Base-by-base conservation (phyloP, 2,113 vertebrate species). In the Anhinga anhinga region DNA sequence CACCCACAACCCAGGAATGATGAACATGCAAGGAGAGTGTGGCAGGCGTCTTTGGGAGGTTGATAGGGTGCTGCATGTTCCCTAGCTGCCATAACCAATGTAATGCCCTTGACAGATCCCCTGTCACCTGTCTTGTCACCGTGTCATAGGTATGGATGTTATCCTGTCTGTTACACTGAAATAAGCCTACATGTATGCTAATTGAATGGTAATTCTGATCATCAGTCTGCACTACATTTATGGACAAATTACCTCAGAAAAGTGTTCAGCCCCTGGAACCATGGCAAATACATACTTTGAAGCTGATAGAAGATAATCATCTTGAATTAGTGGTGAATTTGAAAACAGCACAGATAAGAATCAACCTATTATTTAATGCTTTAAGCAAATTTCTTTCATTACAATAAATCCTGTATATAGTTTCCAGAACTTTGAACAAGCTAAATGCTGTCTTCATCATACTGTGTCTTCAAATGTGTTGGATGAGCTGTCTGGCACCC, bases 211-310 rank as follows among this genome's bases (percentile, higher is more conserved):
- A 29, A 62, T 77, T 89, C 25, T 86, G 22, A 45, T 55, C 49
- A 69, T 15, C 42, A 86, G 18, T n/a, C 62, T 70, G 15, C 27
- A 27, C 53, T 1, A 3, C 15, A 25, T 70, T 82, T 87, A 49
- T 77, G 38, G 49, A 58, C 22, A 91, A 91, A 70, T 82, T 89
- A 69, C 74, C 70, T 95, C 11, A 13, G 56, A 65, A 87, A 94
- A 69, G 52, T 70, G 3, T 4, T 67, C 42, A 44, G 34, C 22
- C 52, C 36, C 6, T 1, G 80, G 29, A 94, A n/a, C 44, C 27
- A 25, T 66, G 32, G 38, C 20, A 86, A 95, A 95, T 80, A 25
- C 7, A 88, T 44, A 14, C 81, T 95, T 95, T 95, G 91, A 96
- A 93, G 73, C 12, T 63, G 45, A 72, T 27, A 70, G 52, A 80